Conservation (phyloP, 2,888 invertebrate genomes). For the Drosophila niveifrons region DNA sequence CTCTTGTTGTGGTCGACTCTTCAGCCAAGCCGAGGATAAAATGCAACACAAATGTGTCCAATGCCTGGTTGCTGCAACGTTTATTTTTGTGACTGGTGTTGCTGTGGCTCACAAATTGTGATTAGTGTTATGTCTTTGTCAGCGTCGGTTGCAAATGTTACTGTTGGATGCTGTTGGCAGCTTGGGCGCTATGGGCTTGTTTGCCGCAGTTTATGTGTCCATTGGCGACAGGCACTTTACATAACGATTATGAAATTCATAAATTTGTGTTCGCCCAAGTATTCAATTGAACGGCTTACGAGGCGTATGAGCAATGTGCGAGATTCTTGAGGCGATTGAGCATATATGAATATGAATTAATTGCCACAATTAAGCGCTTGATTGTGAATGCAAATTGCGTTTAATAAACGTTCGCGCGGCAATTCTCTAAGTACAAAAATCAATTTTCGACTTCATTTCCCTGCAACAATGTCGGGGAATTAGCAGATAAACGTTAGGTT, state of each 20-base stretch:
- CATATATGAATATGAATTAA: constrained; percentile 43
- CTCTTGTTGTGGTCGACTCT: constrained; percentile 54
- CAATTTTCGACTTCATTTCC: constrained; percentile 6
- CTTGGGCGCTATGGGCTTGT: constrained; percentile 21
- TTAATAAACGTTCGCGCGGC: constrained; percentile 5
- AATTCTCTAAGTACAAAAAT: constrained; percentile 1
- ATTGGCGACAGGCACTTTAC: constrained; percentile 25
- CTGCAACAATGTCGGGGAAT: constrained; percentile 16
- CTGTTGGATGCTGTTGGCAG: constrained; percentile 26
- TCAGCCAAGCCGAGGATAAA: constrained; percentile 39
- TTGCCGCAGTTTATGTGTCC: constrained; percentile 27
- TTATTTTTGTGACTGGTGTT: neutral
- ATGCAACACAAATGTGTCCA: constrained; percentile 48
- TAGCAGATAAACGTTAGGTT: neutral
- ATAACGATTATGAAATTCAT: constrained; percentile 43
- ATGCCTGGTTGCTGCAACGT: constrained; percentile 1
- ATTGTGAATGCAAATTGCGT: constrained; percentile 30
- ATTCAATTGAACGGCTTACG: constrained; percentile 26
- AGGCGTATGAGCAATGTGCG: constrained; percentile 43
- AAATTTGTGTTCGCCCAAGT: constrained; percentile 5
- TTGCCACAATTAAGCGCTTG: constrained; percentile 44
- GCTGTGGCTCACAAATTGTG: constrained; percentile 59
- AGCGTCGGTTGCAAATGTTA: constrained; percentile 1
- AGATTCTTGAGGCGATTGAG: constrained; percentile 8
- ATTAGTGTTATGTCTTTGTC: constrained; percentile 61